A percentile compares a stretch with the other conserved stretches of the same genome.
These are phyloP conservation scores for Acanthis flammea DNA, from an alignment of 2,797 vertebrate genomes.

Conservation along the genomic window DNA sequence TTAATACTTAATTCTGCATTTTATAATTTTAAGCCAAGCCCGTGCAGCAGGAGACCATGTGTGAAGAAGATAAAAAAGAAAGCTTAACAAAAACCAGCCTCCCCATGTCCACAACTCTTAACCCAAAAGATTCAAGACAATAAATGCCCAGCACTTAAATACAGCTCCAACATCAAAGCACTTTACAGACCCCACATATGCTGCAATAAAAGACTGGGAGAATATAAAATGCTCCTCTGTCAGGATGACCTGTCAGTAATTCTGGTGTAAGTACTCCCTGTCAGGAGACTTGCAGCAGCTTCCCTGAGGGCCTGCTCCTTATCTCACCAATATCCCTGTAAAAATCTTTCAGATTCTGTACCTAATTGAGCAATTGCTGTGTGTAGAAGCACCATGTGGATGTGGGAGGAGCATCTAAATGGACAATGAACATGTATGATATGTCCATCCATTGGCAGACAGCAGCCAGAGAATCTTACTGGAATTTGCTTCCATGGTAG, in stretches of 20 bases:
- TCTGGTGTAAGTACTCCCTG: neutral
- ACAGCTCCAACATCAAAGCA: neutral
- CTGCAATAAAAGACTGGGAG: neutral
- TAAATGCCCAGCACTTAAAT: neutral
- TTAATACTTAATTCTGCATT: neutral
- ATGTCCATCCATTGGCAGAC: neutral
- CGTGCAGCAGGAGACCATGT: neutral
- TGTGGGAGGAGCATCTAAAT: neutral
- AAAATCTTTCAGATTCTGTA: neutral
- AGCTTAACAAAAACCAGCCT: conserved; percentile 34
- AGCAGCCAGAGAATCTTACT: neutral
- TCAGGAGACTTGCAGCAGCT: neutral
- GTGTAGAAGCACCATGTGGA: neutral
- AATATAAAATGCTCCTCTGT: neutral
- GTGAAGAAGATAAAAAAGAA: conserved; percentile 9
- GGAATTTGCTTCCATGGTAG: neutral
- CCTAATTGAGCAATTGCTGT: neutral
- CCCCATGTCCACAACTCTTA: neutral
- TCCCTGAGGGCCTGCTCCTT: neutral
- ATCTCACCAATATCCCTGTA: neutral
- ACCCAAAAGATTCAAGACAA: neutral
- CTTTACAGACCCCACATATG: neutral
- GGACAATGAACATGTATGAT: rapidly evolving
- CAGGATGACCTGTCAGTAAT: neutral
- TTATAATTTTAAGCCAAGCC: conserved; percentile 9